Evolutionary conservation across 2,888 invertebrate genomes (phyloP).

Genomic region (Stictocephala bisonia): DNA sequence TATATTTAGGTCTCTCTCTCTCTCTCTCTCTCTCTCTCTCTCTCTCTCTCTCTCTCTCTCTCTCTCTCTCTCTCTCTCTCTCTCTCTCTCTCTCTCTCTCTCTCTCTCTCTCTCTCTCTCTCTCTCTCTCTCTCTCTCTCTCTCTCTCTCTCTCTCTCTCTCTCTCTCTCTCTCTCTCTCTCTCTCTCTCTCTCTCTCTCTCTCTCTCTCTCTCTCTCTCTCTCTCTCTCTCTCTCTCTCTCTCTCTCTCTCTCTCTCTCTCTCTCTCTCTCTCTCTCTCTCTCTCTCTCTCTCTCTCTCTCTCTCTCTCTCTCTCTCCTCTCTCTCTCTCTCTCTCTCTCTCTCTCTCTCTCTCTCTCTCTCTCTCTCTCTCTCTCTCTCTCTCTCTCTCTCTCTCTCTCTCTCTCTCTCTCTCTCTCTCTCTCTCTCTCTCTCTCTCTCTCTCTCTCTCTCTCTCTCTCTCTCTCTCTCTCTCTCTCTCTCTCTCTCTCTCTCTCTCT

Average conservation of each 20-base stretch:
- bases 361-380: not conserved
- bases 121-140: not conserved
- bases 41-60: not conserved
- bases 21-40: not conserved
- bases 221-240: not conserved
- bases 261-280: not conserved
- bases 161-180: not conserved
- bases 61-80: not conserved
- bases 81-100: not conserved
- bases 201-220: not conserved
- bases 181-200: not conserved
- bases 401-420: conserved; percentile 24
- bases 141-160: too few species aligned
- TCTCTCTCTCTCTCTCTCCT: not conserved
- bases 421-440: conserved; percentile 35
- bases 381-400: conserved; percentile 31
- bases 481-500: conserved; percentile 32
- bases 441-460: conserved; percentile 37
- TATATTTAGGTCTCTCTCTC: too few species aligned
- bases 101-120: not conserved
- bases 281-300: not conserved
- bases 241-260: not conserved
- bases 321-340: not conserved
- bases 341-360: not conserved
- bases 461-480: conserved; percentile 34